Percentiles rank a stretch among this genome's conserved stretches.
Evolutionary conservation across 1,140 invertebrate species (phyloP).

Genomic region (Hyles euphorbiae): DNA sequence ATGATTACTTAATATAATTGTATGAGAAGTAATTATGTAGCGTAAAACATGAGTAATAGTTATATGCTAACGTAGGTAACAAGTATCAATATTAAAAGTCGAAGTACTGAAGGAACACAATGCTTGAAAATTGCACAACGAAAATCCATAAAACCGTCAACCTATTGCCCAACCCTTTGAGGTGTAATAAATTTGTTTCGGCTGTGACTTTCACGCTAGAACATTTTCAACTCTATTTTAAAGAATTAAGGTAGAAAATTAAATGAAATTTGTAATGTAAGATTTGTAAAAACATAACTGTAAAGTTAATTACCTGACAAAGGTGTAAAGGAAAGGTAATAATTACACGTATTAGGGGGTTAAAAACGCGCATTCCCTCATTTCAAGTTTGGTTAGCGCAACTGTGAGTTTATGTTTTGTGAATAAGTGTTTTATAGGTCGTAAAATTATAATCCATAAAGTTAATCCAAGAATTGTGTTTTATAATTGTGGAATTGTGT

Average conservation of each 20-base stretch:
- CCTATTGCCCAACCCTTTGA: constrained; percentile 67
- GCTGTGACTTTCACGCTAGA: constrained; percentile 13
- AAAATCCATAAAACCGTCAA: constrained; percentile 67
- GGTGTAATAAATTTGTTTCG: constrained; percentile 66
- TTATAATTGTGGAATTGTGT: too few species aligned
- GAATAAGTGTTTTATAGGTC: not conserved
- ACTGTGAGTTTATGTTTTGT: constrained; percentile 5
- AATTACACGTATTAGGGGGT: constrained; percentile 55
- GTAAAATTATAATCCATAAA: too few species aligned
- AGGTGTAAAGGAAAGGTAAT: constrained; percentile 44
- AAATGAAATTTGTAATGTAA: constrained; percentile 13
- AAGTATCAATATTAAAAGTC: constrained; percentile 34
- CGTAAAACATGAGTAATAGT: too few species aligned
- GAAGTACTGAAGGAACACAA: constrained; percentile 41
- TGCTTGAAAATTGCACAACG: constrained; percentile 69
- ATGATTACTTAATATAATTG: too few species aligned
- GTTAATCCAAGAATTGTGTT: too few species aligned
- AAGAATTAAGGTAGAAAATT: constrained; percentile 19
- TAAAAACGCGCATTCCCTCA: constrained; percentile 40
- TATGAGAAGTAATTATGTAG: too few species aligned
- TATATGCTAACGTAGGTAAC: not conserved
- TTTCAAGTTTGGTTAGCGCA: constrained; percentile 31
- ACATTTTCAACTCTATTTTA: constrained; percentile 17
- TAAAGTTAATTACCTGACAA: constrained; percentile 65
- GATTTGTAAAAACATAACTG: constrained; percentile 53